phyloP scores from a whole-genome alignment of 2,888 invertebrate species.

The Rotaria macrura region DNA sequence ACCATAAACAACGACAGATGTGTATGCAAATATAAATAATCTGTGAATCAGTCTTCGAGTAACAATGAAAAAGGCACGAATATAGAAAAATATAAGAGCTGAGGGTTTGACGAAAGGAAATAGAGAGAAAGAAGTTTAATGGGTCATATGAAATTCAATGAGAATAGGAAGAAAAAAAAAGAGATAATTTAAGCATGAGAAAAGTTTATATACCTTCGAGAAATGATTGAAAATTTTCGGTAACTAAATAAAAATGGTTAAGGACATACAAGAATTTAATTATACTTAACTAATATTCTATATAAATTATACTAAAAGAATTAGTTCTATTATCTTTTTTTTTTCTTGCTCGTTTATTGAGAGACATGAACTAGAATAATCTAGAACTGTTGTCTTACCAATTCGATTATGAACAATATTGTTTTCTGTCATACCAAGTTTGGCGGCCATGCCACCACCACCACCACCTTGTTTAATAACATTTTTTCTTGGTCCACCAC shows the following conservation, averaged over 20 bases:
- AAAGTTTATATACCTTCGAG: not conserved
- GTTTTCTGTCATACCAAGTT: conserved; percentile 1
- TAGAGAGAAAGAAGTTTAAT: not conserved
- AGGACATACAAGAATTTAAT: not conserved
- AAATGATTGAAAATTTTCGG: not conserved
- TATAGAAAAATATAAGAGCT: not conserved
- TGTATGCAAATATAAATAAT: not conserved
- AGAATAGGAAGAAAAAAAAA: not conserved
- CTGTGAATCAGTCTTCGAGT: not conserved
- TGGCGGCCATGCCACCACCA: not conserved
- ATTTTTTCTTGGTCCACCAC: conserved; percentile 2
- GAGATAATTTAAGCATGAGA: not conserved
- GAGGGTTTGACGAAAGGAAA: not conserved
- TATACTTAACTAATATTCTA: no score
- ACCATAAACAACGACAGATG: not conserved
- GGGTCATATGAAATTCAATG: not conserved
- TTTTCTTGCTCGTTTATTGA: no score
- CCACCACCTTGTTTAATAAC: not conserved
- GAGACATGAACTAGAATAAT: no score
- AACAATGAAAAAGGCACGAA: not conserved
- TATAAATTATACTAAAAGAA: no score
- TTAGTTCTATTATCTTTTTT: no score
- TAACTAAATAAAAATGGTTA: not conserved
- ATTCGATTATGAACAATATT: not conserved
- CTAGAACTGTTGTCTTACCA: not conserved